Conservation (phyloP, 2,888 invertebrate species). For the Diploptera punctata region DNA sequence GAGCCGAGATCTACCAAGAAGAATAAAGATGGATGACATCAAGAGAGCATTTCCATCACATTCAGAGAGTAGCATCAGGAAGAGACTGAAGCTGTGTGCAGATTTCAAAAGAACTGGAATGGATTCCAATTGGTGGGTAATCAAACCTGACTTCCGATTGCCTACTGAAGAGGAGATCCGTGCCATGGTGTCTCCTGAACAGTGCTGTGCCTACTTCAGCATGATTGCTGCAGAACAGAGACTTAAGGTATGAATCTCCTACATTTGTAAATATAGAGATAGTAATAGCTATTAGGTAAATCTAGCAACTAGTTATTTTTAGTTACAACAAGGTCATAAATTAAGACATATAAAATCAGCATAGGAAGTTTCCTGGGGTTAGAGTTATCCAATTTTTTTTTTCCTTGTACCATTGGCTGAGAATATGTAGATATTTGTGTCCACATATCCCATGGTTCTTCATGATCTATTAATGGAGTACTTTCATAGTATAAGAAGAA, state of each 20-base stretch:
- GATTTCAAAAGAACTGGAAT: constrained; percentile 96
- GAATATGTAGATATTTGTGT: too few relatives aligned
- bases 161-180: constrained; percentile 98
- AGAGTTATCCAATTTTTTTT: too few relatives aligned
- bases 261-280: too few relatives aligned
- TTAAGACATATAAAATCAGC: too few relatives aligned
- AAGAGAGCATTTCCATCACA: constrained; percentile 97
- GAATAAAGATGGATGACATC: constrained; percentile 99
- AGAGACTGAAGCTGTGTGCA: constrained; percentile 94
- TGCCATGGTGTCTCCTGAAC: constrained; percentile 98
- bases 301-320: too few relatives aligned
- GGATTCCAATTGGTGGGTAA: constrained; percentile 93
- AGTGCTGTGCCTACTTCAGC: constrained; percentile 97
- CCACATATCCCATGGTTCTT: too few relatives aligned
- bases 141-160: constrained; percentile 91
- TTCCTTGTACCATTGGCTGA: too few relatives aligned
- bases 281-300: too few relatives aligned
- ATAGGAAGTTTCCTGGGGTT: too few relatives aligned
- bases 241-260: constrained; percentile 79
- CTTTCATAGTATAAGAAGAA: too few relatives aligned
- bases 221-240: constrained; percentile 98
- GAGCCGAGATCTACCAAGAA: constrained; percentile 86
- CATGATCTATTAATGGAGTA: too few relatives aligned
- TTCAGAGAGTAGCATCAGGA: constrained; percentile 96
- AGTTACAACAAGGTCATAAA: too few relatives aligned